phyloP scores from a whole-genome alignment of 2,888 invertebrate genomes.

The Tenthredo livida region DNA sequence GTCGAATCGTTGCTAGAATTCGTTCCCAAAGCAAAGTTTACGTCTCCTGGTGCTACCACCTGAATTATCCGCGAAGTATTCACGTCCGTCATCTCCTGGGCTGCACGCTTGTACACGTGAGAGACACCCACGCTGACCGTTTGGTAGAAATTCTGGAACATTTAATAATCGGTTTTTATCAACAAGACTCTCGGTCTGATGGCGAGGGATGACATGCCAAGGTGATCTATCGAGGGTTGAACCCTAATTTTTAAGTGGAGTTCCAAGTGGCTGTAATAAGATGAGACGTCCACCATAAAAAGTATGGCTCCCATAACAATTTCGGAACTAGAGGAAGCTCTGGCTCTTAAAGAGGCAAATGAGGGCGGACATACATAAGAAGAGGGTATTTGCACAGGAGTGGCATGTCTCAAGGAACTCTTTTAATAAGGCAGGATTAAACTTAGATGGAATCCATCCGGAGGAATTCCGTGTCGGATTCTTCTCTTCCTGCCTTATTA shows the following conservation, averaged over 20 bases:
- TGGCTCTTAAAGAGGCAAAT: background rate
- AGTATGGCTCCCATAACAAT: background rate
- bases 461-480: background rate
- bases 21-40: constrained; percentile 92
- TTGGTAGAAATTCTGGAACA: constrained; percentile 67
- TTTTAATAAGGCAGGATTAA: background rate
- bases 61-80: constrained; percentile 94
- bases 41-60: constrained; percentile 96
- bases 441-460: background rate
- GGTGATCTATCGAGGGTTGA: background rate
- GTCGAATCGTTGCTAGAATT: constrained; percentile 85
- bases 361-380: background rate
- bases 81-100: constrained; percentile 95
- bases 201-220: background rate
- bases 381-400: background rate
- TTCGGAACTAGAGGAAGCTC: background rate
- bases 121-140: constrained; percentile 83
- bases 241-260: background rate
- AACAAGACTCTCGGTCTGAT: background rate
- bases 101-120: constrained; percentile 90
- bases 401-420: background rate
- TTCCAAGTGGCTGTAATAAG: background rate
- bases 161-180: background rate
- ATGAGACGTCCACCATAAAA: too few relatives aligned
- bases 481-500: background rate